Evolutionary conservation across 2,888 invertebrate genomes (phyloP).

Genomic region (Nycteola revayana): DNA sequence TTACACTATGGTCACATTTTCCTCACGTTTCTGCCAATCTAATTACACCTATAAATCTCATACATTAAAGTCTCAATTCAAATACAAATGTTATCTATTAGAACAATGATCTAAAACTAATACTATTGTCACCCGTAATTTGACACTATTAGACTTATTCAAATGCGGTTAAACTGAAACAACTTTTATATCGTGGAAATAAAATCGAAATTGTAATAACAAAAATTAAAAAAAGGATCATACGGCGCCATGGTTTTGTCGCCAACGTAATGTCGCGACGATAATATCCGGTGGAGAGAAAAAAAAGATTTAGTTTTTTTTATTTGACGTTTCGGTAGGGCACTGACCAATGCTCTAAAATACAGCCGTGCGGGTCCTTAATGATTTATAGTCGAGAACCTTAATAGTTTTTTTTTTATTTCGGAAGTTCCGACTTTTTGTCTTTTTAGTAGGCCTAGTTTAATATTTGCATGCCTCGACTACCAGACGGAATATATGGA

Average conservation of each 20-base stretch:
- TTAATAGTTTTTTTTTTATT: conserved; percentile 34
- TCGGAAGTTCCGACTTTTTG: conserved; percentile 21
- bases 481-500: no score
- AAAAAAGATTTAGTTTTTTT: conserved; percentile 26
- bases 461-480: conserved; percentile 19
- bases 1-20: conserved; percentile 6
- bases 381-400: conserved; percentile 68
- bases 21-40: neutral
- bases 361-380: conserved; percentile 44
- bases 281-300: conserved; percentile 66
- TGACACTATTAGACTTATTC: conserved; percentile 35
- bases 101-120: conserved; percentile 28
- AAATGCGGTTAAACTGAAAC: conserved; percentile 5
- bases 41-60: neutral
- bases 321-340: conserved; percentile 31
- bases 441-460: conserved; percentile 24
- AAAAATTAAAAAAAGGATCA: conserved; percentile 40
- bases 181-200: conserved; percentile 16
- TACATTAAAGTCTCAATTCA: conserved; percentile 9
- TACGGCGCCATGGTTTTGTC: conserved; percentile 72
- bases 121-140: conserved; percentile 36
- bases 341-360: conserved; percentile 45
- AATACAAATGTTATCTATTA: neutral
- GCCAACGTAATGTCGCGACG: conserved; percentile 66
- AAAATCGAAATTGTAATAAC: conserved; percentile 17